These are phyloP conservation scores for Nipponia nippon DNA, from an alignment of 2,113 vertebrate species.

Conservation along the genomic window DNA sequence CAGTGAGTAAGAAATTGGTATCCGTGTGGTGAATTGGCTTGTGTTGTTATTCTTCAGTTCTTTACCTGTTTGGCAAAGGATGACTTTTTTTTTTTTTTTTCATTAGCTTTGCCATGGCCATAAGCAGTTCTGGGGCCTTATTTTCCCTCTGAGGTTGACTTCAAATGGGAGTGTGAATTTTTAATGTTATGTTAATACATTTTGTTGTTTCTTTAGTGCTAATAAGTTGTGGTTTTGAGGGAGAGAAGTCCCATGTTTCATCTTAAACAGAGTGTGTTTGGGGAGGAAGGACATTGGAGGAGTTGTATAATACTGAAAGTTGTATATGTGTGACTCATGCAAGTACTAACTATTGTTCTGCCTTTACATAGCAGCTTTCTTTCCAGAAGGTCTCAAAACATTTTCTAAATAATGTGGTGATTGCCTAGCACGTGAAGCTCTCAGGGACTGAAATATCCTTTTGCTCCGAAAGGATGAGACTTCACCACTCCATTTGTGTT, in stretches of 20 bases:
- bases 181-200: not conserved
- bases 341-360: not conserved
- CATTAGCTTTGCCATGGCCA: not conserved
- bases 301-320: not conserved
- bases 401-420: not conserved
- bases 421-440: not conserved
- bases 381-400: not conserved
- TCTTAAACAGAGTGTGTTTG: not conserved
- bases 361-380: not conserved
- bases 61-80: not conserved
- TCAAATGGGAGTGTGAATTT: not conserved
- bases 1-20: not conserved
- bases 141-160: not conserved
- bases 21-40: not conserved
- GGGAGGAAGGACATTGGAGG: not conserved
- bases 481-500: not conserved
- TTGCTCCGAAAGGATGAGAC: not conserved
- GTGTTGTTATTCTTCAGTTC: not conserved
- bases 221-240: not conserved
- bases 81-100: not conserved
- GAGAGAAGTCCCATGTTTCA: not conserved
- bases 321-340: not conserved
- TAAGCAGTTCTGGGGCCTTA: not conserved
- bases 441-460: not conserved
- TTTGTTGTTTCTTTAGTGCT: not conserved